Percentiles rank a stretch among this genome's conserved stretches.
Conservation (phyloP, 2,797 vertebrate species). For the Otolemur crassicaudatus region DNA sequence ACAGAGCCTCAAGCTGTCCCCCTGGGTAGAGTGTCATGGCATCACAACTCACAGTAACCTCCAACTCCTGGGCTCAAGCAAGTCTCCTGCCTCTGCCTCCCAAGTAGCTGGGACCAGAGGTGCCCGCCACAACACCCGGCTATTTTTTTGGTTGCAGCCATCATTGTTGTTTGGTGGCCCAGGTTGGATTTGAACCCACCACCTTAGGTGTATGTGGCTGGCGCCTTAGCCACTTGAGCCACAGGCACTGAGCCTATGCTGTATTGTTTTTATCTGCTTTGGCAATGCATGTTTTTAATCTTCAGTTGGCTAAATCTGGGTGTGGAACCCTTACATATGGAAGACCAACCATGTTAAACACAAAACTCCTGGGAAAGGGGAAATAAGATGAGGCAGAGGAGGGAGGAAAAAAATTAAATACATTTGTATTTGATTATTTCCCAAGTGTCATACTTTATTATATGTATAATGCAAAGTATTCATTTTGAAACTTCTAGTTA, state of each 20-base stretch:
- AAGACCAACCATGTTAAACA: background rate
- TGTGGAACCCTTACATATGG: background rate
- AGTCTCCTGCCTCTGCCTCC: no score
- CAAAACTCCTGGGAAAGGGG: background rate
- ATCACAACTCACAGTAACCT: no score
- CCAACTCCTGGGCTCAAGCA: no score
- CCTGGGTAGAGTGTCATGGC: no score
- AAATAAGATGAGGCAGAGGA: background rate
- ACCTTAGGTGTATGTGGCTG: no score
- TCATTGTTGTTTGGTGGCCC: no score
- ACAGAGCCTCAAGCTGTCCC: no score
- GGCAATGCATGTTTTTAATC: background rate
- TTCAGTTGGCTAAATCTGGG: background rate
- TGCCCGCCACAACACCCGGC: no score
- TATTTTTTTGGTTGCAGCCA: no score
- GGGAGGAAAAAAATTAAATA: slow-evolving; percentile 24
- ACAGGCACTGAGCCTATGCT: background rate
- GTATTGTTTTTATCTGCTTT: background rate
- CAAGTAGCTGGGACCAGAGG: no score
- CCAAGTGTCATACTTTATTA: slow-evolving; percentile 12
- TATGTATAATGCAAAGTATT: background rate
- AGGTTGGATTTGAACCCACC: no score
- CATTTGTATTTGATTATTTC: background rate
- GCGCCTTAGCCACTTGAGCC: no score
- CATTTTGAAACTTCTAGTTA: slow-evolving; percentile 20